Conservation (phyloP, 2,888 invertebrate genomes). For the Hylaea fasciaria region DNA sequence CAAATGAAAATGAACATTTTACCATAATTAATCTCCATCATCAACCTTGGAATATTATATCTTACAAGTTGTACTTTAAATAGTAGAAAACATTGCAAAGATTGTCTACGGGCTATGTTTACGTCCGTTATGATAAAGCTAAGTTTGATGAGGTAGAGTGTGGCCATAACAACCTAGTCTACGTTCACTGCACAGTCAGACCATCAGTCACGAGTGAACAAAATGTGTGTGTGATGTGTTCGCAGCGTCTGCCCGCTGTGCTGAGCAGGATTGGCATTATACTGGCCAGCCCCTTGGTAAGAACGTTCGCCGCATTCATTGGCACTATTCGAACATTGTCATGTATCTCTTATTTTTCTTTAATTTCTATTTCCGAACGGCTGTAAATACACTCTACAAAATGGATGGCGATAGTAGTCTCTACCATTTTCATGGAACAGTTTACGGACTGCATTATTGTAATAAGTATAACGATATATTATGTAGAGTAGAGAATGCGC, state of each 20-base stretch:
- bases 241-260: constrained; percentile 97
- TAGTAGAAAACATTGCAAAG: constrained; percentile 82
- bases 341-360: constrained; percentile 36
- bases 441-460: constrained; percentile 10
- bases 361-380: constrained; percentile 15
- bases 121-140: constrained; percentile 18
- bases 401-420: constrained; percentile 17
- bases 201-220: constrained; percentile 83
- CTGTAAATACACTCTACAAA: constrained; percentile 27
- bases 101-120: constrained; percentile 33
- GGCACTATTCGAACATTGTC: constrained; percentile 75
- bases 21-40: constrained; percentile 25
- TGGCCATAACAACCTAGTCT: constrained; percentile 82
- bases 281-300: constrained; percentile 98
- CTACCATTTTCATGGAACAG: constrained; percentile 9
- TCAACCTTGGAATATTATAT: constrained; percentile 4
- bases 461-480: neutral
- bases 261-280: constrained; percentile 98
- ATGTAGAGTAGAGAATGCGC: constrained; percentile 7
- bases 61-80: constrained; percentile 22
- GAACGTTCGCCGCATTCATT: constrained; percentile 83
- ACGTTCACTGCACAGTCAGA: constrained; percentile 78
- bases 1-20: constrained; percentile 35
- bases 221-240: constrained; percentile 87
- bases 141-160: constrained; percentile 31